Conservation (phyloP, 1,140 invertebrate genomes). For the Saccostrea glomerata region DNA sequence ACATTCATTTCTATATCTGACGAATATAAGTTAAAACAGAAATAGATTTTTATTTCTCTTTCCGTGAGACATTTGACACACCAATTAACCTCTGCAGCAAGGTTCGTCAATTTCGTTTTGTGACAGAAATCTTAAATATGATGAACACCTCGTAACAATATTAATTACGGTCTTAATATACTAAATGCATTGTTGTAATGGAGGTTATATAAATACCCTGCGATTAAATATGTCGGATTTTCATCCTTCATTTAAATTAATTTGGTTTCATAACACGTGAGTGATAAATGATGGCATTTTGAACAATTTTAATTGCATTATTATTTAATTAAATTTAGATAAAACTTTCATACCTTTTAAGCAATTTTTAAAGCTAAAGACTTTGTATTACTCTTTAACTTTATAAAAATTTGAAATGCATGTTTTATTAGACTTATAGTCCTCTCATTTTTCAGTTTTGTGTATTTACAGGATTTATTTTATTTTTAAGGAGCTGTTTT, state of each 20-base stretch:
- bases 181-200: neutral
- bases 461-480: neutral
- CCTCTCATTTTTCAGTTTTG: neutral
- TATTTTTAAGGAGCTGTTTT: neutral
- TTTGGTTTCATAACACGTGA: neutral
- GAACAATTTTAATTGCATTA: neutral
- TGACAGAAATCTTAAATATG: slow-evolving; percentile 10
- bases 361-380: neutral
- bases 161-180: neutral
- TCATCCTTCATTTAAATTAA: neutral
- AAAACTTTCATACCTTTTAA: neutral
- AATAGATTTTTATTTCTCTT: slow-evolving; percentile 17
- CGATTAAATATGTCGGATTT: neutral
- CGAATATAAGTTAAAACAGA: neutral
- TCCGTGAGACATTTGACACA: neutral
- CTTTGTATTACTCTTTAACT: neutral
- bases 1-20: neutral
- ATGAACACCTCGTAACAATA: neutral
- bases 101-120: neutral
- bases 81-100: neutral
- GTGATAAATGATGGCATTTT: neutral
- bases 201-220: neutral
- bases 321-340: neutral
- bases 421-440: neutral
- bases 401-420: neutral